Base-by-base conservation (phyloP, 2,888 invertebrate species). In the Oxyteleia sp. region DNA sequence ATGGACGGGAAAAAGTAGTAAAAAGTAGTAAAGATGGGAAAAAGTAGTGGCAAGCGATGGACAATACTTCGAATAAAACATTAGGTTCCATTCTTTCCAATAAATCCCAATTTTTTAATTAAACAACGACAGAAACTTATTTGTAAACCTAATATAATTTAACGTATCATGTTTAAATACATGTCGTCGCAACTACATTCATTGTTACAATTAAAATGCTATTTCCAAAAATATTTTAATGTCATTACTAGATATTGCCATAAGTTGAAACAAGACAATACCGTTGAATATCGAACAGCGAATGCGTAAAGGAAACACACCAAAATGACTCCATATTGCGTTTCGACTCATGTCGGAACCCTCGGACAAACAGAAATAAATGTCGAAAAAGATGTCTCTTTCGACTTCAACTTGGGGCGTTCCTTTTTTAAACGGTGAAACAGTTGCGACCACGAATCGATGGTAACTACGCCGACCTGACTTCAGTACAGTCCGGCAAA, bases 361-460 rank as follows among this genome's bases (percentile, higher is more conserved):
- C 89, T 91, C 88, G 92, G 91, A 92, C 92, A 92, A 92, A 92
- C 91, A 92, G 89, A 90, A 91, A 91, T 91, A 90, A 91, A 91
- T 89, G 91, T 89, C 87, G 88, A 88, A 88, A 89, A 90, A 91
- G 92, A 91, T 91, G 92, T 92, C 89, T 91, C 90, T 89, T 88
- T 90, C 88, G 87, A 87, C 88, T 87, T 82, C 86, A 88, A 89
- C 88, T 89, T 86, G 87, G 86, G 87, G 90, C 89, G 88, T 91
- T 91, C 86, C 89, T 93, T 92, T 93, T 92, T 92, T 92, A 89
- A 92, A 91, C 91, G 90, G 86, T 90, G 92, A 91, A 92, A 92
- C 93, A 92, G 92, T 92, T 92, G 92, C 92, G 92, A 88, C 92
- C 92, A 93, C 93, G 91, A 93, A 93, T 93, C 93, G 93, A 93